Evolutionary conservation across 1,140 invertebrate genomes (phyloP).

Genomic region (Chironomus striatipennis): DNA sequence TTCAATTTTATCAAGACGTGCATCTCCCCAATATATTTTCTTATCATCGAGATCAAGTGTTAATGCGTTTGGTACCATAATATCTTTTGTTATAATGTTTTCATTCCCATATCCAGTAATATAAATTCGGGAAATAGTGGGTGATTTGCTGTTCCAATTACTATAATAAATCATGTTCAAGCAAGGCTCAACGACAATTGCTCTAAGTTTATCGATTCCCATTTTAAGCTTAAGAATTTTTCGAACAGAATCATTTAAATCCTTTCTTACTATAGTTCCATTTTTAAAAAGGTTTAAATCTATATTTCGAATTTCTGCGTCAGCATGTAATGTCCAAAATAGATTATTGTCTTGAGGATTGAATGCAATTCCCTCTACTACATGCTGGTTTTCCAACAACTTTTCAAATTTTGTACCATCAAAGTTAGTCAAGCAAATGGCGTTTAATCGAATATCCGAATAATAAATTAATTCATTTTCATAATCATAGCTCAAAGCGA

Average conservation of each 20-base stretch:
- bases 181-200: slow-evolving; percentile 75
- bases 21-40: slow-evolving; percentile 75
- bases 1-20: slow-evolving; percentile 64
- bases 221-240: slow-evolving; percentile 55
- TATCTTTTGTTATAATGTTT: slow-evolving; percentile 63
- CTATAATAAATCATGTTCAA: slow-evolving; percentile 68
- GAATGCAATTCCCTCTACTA: slow-evolving; percentile 76
- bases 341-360: slow-evolving; percentile 54
- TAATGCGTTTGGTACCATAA: slow-evolving; percentile 75
- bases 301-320: slow-evolving; percentile 61
- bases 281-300: slow-evolving; percentile 38
- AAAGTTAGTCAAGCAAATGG: slow-evolving; percentile 75
- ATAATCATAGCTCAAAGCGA: slow-evolving; percentile 75
- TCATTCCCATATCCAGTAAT: slow-evolving; percentile 54
- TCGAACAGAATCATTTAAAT: slow-evolving; percentile 40
- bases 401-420: slow-evolving; percentile 64
- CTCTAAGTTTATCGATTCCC: slow-evolving; percentile 66
- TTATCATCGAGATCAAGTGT: slow-evolving; percentile 60
- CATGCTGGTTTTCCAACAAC: slow-evolving; percentile 63
- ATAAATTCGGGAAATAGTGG: slow-evolving; percentile 64
- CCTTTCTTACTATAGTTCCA: slow-evolving; percentile 36
- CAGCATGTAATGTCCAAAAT: slow-evolving; percentile 80
- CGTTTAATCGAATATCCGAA: slow-evolving; percentile 76
- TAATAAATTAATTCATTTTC: slow-evolving; percentile 62
- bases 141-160: slow-evolving; percentile 67